These are phyloP conservation scores for Falco rusticolus DNA, from an alignment of 2,797 vertebrate species.

Conservation along the genomic window DNA sequence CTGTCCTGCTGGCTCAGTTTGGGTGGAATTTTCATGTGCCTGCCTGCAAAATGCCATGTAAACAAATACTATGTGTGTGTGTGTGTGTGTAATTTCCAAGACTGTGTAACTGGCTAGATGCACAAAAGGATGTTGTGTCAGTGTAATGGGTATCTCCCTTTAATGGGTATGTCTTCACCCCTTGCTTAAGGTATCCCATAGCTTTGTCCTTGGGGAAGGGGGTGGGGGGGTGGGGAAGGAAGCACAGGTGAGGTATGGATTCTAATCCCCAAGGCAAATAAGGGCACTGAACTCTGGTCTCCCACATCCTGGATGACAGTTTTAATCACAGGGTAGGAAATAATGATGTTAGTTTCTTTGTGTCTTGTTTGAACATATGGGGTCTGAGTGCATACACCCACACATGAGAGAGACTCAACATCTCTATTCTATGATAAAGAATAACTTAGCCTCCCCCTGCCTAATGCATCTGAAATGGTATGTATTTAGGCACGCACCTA, in stretches of 20 bases:
- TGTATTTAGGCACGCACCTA: neutral
- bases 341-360: neutral
- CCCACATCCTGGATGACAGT: neutral
- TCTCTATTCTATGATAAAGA: neutral
- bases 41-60: slow-evolving; percentile 45
- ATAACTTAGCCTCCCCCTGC: neutral
- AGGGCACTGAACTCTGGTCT: neutral
- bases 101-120: neutral
- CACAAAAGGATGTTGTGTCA: slow-evolving; percentile 7
- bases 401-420: neutral
- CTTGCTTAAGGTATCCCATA: neutral
- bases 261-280: neutral
- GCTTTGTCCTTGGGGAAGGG: neutral
- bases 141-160: neutral
- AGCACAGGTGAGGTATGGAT: neutral
- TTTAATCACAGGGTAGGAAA: neutral
- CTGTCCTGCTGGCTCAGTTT: neutral
- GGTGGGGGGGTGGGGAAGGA: neutral
- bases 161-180: neutral
- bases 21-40: slow-evolving; percentile 21
- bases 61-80: neutral
- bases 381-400: neutral
- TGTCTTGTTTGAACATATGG: neutral
- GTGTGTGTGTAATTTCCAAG: neutral
- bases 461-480: neutral